A percentile compares a stretch with the other conserved stretches of the same genome.
These are phyloP conservation scores for Archegozetes longisetosus DNA, from an alignment of 1,140 invertebrate species.

Conservation along the genomic window DNA sequence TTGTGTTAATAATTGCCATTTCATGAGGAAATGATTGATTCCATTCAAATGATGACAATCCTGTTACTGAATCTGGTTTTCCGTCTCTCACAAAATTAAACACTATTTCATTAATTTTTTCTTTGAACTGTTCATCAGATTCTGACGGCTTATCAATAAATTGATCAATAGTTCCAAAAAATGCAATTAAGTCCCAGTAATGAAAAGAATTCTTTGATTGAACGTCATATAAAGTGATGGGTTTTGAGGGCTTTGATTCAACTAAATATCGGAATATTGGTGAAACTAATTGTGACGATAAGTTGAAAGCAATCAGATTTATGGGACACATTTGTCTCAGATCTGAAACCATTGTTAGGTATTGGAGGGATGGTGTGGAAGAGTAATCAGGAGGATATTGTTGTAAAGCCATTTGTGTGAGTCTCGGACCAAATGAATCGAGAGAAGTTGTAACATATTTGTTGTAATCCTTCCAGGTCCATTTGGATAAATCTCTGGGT, in stretches of 20 bases:
- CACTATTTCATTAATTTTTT: slow-evolving; percentile 17
- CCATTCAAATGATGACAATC: not conserved
- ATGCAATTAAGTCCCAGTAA: slow-evolving; percentile 21
- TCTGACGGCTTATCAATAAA: slow-evolving; percentile 14
- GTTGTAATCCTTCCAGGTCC: slow-evolving; percentile 21
- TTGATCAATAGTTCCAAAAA: slow-evolving; percentile 16
- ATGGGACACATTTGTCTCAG: slow-evolving; percentile 22
- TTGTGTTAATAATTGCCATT: not conserved
- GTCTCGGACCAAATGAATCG: slow-evolving; percentile 19
- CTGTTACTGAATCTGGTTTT: not conserved
- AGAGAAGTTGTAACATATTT: slow-evolving; percentile 21
- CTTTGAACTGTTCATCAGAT: slow-evolving; percentile 16
- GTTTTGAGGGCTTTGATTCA: slow-evolving; percentile 14
- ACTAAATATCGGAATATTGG: slow-evolving; percentile 18
- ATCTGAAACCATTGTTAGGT: slow-evolving; percentile 21
- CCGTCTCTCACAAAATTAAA: slow-evolving; percentile 14
- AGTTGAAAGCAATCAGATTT: slow-evolving; percentile 10
- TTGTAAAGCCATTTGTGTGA: slow-evolving; percentile 17
- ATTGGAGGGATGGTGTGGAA: slow-evolving; percentile 15
- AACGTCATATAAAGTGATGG: slow-evolving; percentile 18
- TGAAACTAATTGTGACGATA: slow-evolving; percentile 4
- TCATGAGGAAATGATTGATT: not conserved
- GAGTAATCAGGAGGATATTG: slow-evolving; percentile 8
- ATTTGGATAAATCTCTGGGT: slow-evolving; percentile 16
- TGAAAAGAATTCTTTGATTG: slow-evolving; percentile 20